These are phyloP conservation scores for Dolichoris vasculosae DNA, from an alignment of 1,140 invertebrate genomes.

Conservation along the genomic window DNA sequence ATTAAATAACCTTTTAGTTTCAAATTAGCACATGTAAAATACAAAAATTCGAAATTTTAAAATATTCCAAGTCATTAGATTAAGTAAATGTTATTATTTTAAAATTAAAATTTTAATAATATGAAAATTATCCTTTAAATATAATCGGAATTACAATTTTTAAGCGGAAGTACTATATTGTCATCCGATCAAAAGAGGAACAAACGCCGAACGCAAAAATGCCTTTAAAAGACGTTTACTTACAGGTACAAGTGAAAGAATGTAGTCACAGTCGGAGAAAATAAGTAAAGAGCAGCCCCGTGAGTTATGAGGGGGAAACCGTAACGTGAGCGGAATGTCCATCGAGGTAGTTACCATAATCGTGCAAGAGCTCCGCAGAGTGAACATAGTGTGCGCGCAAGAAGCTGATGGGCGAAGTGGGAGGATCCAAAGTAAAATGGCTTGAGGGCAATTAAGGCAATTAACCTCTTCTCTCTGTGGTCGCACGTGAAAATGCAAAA, in stretches of 20 bases:
- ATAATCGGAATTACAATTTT: too few species aligned
- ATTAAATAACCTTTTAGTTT: too few species aligned
- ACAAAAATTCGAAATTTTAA: too few species aligned
- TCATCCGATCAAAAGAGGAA: too few species aligned
- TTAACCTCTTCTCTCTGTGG: conserved; percentile 40
- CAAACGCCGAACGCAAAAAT: neutral
- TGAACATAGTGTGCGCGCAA: too few species aligned
- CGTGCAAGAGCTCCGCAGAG: neutral
- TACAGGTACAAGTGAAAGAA: neutral
- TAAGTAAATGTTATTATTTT: too few species aligned
- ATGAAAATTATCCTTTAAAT: too few species aligned
- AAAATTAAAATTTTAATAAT: too few species aligned
- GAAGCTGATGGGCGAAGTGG: neutral
- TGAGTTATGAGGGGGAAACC: too few species aligned
- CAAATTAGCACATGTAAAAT: too few species aligned
- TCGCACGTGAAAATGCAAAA: conserved; percentile 56
- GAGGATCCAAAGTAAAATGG: neutral
- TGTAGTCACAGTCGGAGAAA: neutral
- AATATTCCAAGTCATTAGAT: too few species aligned
- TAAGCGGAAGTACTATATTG: too few species aligned
- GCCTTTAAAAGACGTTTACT: neutral
- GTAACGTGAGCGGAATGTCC: conserved; percentile 48
- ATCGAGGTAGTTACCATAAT: conserved; percentile 36
- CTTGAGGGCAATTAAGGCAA: conserved; percentile 51
- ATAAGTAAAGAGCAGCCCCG: neutral